These are phyloP conservation scores for Limnephilus marmoratus DNA, from an alignment of 2,888 invertebrate genomes.

Conservation along the genomic window DNA sequence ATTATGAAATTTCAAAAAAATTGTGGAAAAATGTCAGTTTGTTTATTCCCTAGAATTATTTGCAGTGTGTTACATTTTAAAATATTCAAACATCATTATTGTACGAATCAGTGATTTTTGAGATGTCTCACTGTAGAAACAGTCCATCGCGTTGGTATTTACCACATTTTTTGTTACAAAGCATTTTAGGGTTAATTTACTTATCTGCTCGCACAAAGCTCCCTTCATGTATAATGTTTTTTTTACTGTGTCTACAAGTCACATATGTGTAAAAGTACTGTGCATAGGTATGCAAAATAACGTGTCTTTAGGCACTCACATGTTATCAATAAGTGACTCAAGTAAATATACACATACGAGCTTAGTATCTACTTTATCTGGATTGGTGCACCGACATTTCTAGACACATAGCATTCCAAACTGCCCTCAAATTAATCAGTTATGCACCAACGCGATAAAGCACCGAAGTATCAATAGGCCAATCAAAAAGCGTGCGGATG, in stretches of 20 bases:
- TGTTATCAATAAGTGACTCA: background rate
- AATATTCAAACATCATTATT: no score
- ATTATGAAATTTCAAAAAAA: no score
- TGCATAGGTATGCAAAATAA: no score
- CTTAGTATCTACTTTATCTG: background rate
- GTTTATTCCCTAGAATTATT: no score
- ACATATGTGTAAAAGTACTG: no score
- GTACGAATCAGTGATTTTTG: no score
- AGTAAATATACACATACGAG: background rate
- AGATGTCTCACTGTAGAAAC: no score
- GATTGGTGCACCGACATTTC: constrained; percentile 25
- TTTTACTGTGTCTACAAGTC: background rate
- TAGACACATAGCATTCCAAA: background rate
- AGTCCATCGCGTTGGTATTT: background rate
- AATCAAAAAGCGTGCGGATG: background rate
- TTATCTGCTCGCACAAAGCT: background rate
- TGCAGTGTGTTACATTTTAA: no score
- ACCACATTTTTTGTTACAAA: background rate
- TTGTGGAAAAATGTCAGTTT: no score
- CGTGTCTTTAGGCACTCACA: background rate
- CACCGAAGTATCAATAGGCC: background rate
- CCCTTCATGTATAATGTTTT: background rate
- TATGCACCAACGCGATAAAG: background rate
- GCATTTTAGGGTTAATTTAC: background rate
- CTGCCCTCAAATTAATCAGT: background rate